Percentiles rank a stretch among this genome's conserved stretches.
Conservation (phyloP, 2,113 vertebrate genomes). For the Passer domesticus region DNA sequence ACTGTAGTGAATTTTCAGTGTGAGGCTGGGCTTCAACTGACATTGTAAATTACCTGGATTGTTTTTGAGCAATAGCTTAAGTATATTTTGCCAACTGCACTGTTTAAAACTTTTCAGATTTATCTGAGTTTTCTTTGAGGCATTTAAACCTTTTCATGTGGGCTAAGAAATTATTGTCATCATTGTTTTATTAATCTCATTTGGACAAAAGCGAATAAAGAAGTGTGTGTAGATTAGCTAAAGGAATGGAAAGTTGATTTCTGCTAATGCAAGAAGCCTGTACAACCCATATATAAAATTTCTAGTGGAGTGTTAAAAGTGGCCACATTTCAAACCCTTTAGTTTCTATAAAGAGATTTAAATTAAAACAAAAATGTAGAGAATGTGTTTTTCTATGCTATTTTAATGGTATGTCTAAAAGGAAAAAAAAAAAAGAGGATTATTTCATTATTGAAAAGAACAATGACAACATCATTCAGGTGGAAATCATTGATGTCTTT, state of each 20-base stretch:
- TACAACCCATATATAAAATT: neutral
- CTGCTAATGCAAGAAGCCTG: neutral
- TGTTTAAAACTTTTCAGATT: neutral
- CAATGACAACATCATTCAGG: conserved; percentile 21
- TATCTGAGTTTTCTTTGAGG: neutral
- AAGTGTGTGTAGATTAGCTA: conserved; percentile 5
- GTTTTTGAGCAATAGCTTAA: neutral
- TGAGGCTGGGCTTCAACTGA: neutral
- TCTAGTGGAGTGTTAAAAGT: neutral
- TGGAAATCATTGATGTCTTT: conserved; percentile 29
- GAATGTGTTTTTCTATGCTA: neutral
- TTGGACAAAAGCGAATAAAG: conserved; percentile 49
- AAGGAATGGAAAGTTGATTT: neutral
- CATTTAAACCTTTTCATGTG: neutral
- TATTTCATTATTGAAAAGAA: neutral
- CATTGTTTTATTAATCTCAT: neutral
- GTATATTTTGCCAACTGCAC: neutral
- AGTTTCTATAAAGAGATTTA: conserved; percentile 10
- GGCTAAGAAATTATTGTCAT: neutral
- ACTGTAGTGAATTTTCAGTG: accelerated
- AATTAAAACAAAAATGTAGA: neutral
- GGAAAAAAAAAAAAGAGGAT: neutral
- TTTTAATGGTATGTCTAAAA: conserved; percentile 32
- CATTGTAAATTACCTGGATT: neutral
- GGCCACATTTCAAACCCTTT: conserved; percentile 35